Evolutionary conservation across 2,797 vertebrate genomes (phyloP), one percentile per base, ranked within the genome.

Genomic region (Artibeus lituratus): DNA sequence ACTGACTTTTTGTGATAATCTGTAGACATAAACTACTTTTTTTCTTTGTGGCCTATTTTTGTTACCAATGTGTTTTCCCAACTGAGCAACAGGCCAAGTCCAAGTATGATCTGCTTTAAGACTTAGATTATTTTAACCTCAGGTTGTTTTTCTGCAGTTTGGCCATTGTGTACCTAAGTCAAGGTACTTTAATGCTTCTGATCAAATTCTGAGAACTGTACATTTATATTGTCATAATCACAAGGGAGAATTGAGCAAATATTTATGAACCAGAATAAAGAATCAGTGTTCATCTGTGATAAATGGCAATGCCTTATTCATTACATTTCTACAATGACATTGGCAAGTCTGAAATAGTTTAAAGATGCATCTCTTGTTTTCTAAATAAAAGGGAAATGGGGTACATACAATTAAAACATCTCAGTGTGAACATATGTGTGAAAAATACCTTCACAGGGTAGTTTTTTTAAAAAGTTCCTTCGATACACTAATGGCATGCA

Each of bases 401-500:
- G 39, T 87, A 69, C 37, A 35, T 96, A 94, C 81, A 97, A 96
- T 97, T 97, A 97, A 96, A 96, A 95, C 91, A 77, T 94, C 57
- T 92, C 62, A 90, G 0, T 95, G 32, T 92, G 89, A 96, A 96
- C 26, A 6, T 96, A 90, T 39, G 21, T 96, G 73, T 96, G 93
- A 96, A 97, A 95, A 96, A 94, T 96, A 93, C 51, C 89, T 96
- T 97, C 77, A 93, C 84, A 9, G 39, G 59, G 47, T 91, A 91
- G 74, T 96, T 96, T 95, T 97, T 95, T 96, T 96, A 80, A 65
- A 91, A 97, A 95, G 86, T 95, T 93, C 51, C 57, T 97, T 91
- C 87, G 80, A 1, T 95, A 80, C 39, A 83, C 97, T 97, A 94
- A 96, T 96, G 80, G 83, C 72, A 72, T 95, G 96, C 94, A 92